A percentile compares a stretch with the other conserved stretches of the same genome.
These are phyloP conservation scores for Margaritifera margaritifera DNA, from an alignment of 2,888 invertebrate species.

Conservation along the genomic window DNA sequence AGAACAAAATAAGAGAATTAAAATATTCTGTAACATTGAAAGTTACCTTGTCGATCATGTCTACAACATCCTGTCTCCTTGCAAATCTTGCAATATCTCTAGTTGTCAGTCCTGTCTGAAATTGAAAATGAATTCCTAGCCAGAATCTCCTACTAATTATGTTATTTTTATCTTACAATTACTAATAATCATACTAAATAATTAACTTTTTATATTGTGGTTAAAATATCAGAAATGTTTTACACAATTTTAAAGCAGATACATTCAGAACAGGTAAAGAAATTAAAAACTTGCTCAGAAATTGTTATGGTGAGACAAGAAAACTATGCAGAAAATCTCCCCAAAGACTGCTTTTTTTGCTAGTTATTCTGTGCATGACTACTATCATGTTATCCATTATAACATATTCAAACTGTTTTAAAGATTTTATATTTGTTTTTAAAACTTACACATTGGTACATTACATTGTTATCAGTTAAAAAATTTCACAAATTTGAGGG, in stretches of 20 bases:
- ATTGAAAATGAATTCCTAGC: constrained; percentile 1
- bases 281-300: too few relatives aligned
- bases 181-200: background rate
- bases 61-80: constrained; percentile 55
- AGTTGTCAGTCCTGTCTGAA: constrained; percentile 63
- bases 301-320: too few relatives aligned
- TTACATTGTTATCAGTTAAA: too few relatives aligned
- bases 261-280: background rate
- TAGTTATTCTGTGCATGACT: too few relatives aligned
- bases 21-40: background rate
- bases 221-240: background rate
- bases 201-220: background rate
- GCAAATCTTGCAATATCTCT: constrained; percentile 64
- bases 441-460: too few relatives aligned
- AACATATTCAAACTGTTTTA: too few relatives aligned
- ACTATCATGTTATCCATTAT: too few relatives aligned
- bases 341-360: too few relatives aligned
- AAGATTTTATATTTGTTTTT: too few relatives aligned
- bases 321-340: too few relatives aligned
- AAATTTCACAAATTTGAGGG: too few relatives aligned
- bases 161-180: background rate
- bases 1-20: background rate
- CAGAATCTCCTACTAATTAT: too few relatives aligned
- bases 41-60: constrained; percentile 61
- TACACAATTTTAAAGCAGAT: background rate